A percentile compares a stretch with the other conserved stretches of the same genome.
Evolutionary conservation across 2,113 vertebrate species (phyloP).

Genomic region (Tachysurus vachellii): DNA sequence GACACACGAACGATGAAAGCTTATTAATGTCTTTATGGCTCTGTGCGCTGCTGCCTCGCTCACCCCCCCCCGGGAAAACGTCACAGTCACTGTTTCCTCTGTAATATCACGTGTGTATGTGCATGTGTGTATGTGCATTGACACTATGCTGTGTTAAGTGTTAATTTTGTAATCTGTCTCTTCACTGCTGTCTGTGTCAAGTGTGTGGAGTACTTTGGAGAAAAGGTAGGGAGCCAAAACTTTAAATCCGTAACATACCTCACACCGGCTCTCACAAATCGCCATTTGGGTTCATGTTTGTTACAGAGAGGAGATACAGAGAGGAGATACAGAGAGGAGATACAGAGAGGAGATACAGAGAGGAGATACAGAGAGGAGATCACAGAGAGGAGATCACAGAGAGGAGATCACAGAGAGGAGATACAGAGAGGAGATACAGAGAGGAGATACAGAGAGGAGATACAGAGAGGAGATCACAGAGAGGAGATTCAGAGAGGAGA

Average conservation of each 20-base stretch:
- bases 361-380: too few relatives aligned
- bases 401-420: too few relatives aligned
- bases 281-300: neutral
- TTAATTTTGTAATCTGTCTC: conserved; percentile 74
- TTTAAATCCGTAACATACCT: neutral
- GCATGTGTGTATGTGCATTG: neutral
- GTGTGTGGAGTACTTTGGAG: conserved; percentile 79
- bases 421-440: neutral
- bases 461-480: too few relatives aligned
- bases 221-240: conserved; percentile 73
- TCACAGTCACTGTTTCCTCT: neutral
- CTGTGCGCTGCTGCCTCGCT: neutral
- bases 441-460: too few relatives aligned
- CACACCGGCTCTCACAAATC: neutral
- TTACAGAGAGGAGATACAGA: neutral
- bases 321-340: neutral
- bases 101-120: neutral
- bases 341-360: too few relatives aligned
- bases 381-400: too few relatives aligned
- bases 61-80: neutral
- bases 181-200: conserved; percentile 75
- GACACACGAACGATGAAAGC: neutral
- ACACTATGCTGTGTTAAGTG: conserved; percentile 44
- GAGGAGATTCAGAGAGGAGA: too few relatives aligned
- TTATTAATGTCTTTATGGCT: neutral